Evolutionary conservation across 2,888 invertebrate species (phyloP), one percentile per base, ranked within the genome.

Genomic region (Muschampia plurimacula): DNA sequence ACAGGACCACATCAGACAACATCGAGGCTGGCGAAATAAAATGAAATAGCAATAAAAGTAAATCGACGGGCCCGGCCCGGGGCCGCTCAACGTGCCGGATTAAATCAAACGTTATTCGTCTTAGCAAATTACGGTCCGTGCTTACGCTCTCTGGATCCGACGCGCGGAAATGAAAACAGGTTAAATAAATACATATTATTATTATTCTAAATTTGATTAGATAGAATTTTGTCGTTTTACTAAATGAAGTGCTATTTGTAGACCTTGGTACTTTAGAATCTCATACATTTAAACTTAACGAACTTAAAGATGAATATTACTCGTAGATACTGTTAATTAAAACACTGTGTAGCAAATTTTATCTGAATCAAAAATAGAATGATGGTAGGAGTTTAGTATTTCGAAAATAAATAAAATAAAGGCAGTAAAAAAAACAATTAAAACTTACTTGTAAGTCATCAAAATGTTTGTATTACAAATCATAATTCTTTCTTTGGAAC

Each of bases 51-150:
- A 90, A 92, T 92, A 91, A 93, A 93, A 92, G 91, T 90, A 92
- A 92, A 93, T 93, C 91, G 92, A 89, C 89, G 87, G 84, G 83
- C 84, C 87, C 83, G 83, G 83, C 85, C 83, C 81, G 78, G 80
- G 79, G 84, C 83, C 81, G 83, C 81, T 83, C 89, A 88, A 90
- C 90, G 91, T 90, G 91, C 89, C 86, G 90, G 90, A 91, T 92
- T 90, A 92, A 92, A 91, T 92, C 93, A 92, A 92, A 92, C 91
- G 88, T 91, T 92, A 92, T 92, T 92, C 89, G 91, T 92, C 92
- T 92, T 91, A 92, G 90, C 89, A 92, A 93, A 92, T 92, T 92
- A 92, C 89, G 89, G 87, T 88, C 87, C 86, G 86, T 88, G 90
- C 89, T 90, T 89, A 86, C 84, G 88, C 85, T 88, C 83, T 83